phyloP scores from a whole-genome alignment of 2,113 vertebrate species.

The Chloropsis hardwickii region DNA sequence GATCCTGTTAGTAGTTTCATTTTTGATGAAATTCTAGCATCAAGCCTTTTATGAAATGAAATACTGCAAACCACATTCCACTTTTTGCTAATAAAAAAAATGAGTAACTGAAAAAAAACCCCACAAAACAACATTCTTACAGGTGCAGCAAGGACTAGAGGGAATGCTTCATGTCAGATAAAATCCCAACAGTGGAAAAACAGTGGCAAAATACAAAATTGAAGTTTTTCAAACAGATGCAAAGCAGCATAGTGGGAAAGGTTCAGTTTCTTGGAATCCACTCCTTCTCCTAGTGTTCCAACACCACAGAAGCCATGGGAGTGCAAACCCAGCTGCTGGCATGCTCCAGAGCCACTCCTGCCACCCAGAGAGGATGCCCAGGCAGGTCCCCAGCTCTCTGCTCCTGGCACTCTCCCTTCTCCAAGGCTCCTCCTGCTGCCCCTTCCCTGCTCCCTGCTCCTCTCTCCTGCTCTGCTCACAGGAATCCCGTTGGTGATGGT shows the following conservation, averaged over 20 bases:
- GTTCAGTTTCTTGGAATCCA: background rate
- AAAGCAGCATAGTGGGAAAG: background rate
- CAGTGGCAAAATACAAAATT: fast-evolving
- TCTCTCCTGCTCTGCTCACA: background rate
- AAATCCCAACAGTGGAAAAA: background rate
- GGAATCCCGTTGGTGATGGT: fast-evolving
- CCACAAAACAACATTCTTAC: background rate
- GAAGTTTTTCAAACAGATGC: background rate
- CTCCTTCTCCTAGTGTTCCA: background rate
- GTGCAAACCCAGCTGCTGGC: fast-evolving
- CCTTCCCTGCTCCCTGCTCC: background rate
- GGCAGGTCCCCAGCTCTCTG: background rate
- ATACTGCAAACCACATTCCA: background rate
- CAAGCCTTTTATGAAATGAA: background rate
- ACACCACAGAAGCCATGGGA: fast-evolving
- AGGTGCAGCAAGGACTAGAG: background rate
- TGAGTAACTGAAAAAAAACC: background rate
- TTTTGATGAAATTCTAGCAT: background rate
- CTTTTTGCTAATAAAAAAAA: background rate
- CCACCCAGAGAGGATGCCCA: background rate
- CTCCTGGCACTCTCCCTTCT: fast-evolving
- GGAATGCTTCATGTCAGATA: background rate
- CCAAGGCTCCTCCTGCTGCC: background rate
- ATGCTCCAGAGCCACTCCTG: fast-evolving
- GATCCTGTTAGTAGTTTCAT: background rate